Evolutionary conservation across 2,113 vertebrate species (phyloP), one percentile per base, ranked within the genome.

Genomic region (Xiphias gladius): DNA sequence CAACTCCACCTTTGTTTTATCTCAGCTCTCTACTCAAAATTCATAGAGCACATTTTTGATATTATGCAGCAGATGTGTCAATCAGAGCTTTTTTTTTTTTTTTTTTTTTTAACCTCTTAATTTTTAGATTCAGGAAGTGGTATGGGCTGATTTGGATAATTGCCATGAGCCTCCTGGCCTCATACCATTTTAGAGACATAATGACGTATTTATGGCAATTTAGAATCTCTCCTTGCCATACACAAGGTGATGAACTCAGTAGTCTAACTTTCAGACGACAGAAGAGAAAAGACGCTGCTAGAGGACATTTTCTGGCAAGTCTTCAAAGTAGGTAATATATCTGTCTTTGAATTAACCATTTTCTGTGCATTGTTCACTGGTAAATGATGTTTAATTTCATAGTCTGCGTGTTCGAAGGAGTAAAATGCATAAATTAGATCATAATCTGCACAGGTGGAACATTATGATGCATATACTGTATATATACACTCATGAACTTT

Each of bases 241-340:
- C n/a, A 76, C 46, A 59, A 83, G 85, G 84, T 87, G 87, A 77
- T 86, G 80, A 93, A 88, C 88, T 89, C 73, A 88, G 90, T 82
- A 71, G 39, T 73, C 20, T 82, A 78, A 79, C 85, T 86, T 89
- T 87, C 68, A 80, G 64, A 77, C 82, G 46, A 28, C 58, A 37
- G 73, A 71, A 55, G 61, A 59, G 57, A 57, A 43, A 55, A 62
- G 66, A 37, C 22, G 43, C 2, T 10, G 11, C 19, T 16, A 4
- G 46, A 72, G 17, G 69, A 7, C 0, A 32, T 75, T 76, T 62
- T 57, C 22, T 81, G 55, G 35, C 65, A 64, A 48, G 59, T 63
- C 72, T 76, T 69, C 16, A 67, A 72, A 87, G 32, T 32, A 62
- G 12, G 26, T 62, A 19, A 39, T 16, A 24, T 37, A 52, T 76